Conservation (phyloP, 2,113 vertebrate species). For the Rhea americana region DNA sequence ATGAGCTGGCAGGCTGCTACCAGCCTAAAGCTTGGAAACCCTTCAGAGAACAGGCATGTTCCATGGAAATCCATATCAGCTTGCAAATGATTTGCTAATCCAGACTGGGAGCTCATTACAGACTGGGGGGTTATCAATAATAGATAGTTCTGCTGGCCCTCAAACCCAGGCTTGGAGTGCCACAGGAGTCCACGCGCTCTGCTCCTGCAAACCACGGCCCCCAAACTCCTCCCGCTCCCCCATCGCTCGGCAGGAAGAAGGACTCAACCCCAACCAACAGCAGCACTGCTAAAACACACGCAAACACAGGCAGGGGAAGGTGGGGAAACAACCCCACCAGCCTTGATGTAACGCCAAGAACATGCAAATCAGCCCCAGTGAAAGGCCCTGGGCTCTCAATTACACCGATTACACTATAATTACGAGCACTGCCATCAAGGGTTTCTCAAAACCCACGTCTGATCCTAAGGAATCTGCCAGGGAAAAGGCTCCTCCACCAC, state of each 20-base stretch:
- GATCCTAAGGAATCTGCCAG: constrained; percentile 62
- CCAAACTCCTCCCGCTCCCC: background rate
- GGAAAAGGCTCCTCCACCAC: constrained; percentile 41
- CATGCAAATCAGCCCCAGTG: constrained; percentile 34
- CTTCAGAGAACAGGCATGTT: background rate
- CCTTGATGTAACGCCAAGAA: constrained; percentile 20
- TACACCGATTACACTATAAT: constrained; percentile 75
- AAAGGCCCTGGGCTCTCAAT: constrained; percentile 70
- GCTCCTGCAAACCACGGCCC: accelerated
- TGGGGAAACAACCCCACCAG: constrained; percentile 28
- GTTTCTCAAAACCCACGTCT: constrained; percentile 63
- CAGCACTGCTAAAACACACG: background rate
- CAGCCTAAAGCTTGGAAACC: background rate
- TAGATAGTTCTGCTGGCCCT: background rate
- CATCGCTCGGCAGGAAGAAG: background rate
- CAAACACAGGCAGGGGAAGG: background rate
- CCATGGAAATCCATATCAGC: background rate
- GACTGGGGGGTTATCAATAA: background rate
- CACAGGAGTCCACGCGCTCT: background rate
- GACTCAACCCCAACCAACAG: background rate
- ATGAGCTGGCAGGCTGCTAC: background rate
- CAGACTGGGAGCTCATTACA: background rate
- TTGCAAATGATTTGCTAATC: background rate
- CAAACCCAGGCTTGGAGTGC: background rate
- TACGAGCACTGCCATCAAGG: constrained; percentile 62